A percentile compares a stretch with the other conserved stretches of the same genome.
Conservation (phyloP, 2,113 vertebrate genomes). For the Pachyramphus minor region DNA sequence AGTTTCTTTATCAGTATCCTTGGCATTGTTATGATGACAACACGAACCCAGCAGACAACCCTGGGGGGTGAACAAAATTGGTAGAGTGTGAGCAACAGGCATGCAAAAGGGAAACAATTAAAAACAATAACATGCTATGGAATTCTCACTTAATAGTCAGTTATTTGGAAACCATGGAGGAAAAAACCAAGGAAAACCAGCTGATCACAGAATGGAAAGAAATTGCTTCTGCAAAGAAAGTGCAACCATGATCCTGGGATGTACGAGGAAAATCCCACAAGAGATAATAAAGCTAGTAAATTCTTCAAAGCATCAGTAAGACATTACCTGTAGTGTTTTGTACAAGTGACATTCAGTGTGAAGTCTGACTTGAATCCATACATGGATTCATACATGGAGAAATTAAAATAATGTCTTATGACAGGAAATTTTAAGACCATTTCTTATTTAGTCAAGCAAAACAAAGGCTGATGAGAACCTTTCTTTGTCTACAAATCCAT, state of each 20-base stretch:
- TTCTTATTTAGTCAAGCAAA: not conserved
- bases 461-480: not conserved
- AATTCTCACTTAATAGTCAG: not conserved
- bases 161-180: not conserved
- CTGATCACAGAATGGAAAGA: not conserved
- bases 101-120: not conserved
- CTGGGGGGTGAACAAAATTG: rapidly evolving
- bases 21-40: not conserved
- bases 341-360: not conserved
- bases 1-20: not conserved
- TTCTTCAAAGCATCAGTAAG: not conserved
- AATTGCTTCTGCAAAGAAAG: not conserved
- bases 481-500: not conserved
- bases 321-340: not conserved
- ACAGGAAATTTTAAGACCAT: not conserved
- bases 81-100: not conserved
- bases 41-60: not conserved
- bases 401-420: not conserved
- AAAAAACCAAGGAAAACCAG: not conserved
- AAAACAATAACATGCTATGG: not conserved
- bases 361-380: not conserved
- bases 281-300: not conserved
- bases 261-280: not conserved
- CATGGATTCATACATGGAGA: too few relatives aligned
- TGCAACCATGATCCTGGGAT: not conserved